Percentiles rank a stretch among this genome's conserved stretches.
Evolutionary conservation across 2,797 vertebrate genomes (phyloP).

Genomic region (Holocentrus rufus): DNA sequence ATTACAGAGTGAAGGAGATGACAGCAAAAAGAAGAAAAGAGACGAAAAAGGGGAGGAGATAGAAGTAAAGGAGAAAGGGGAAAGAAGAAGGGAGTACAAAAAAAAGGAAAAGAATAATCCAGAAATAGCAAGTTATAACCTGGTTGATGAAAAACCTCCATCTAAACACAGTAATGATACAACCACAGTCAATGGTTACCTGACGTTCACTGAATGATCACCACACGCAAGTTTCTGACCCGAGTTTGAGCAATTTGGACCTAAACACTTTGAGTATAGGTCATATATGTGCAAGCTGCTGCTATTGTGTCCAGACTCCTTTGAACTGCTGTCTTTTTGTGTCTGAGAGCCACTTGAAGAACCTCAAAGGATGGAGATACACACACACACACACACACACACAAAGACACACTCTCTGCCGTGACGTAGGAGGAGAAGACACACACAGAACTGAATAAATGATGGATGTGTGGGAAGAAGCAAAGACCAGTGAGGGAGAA

Average conservation of each 20-base stretch:
- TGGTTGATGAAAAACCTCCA: background rate
- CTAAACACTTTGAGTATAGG: constrained; percentile 4
- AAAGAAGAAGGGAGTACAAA: constrained; percentile 11
- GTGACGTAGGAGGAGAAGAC: constrained; percentile 43
- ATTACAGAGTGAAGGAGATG: background rate
- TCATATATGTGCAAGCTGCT: constrained; percentile 5
- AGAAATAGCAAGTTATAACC: too few relatives aligned
- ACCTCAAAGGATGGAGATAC: constrained; percentile 60
- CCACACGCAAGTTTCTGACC: background rate
- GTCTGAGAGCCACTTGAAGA: constrained; percentile 66
- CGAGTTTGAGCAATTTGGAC: background rate
- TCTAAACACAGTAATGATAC: background rate
- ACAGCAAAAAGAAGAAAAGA: background rate
- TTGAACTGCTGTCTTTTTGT: constrained; percentile 69
- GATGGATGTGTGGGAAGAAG: constrained; percentile 57
- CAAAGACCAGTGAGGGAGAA: constrained; percentile 44
- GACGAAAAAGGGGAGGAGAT: background rate
- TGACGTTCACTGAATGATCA: background rate
- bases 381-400: constrained; percentile 10
- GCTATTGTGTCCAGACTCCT: constrained; percentile 63
- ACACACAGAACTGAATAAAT: constrained; percentile 54
- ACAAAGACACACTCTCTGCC: background rate
- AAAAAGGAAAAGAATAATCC: background rate
- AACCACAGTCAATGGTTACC: too few relatives aligned
- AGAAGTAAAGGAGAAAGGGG: background rate